Conservation (phyloP, 2,113 vertebrate species). For the Chlorodrepanis virens region DNA sequence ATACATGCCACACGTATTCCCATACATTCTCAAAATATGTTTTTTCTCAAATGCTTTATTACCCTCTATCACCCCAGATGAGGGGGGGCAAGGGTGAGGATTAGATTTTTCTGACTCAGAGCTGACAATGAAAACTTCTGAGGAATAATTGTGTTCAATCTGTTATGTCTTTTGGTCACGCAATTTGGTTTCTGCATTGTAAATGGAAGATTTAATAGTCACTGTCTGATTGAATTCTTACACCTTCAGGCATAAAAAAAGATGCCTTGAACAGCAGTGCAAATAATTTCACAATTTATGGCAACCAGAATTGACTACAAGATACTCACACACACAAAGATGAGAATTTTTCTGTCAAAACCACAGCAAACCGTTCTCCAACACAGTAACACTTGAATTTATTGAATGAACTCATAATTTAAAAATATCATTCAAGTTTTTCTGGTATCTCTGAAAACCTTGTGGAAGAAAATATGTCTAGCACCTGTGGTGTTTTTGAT, state of each 20-base stretch:
- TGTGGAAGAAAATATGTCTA: background rate
- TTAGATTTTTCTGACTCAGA: background rate
- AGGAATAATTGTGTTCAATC: background rate
- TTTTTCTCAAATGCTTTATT: background rate
- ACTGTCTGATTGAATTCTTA: background rate
- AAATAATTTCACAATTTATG: background rate
- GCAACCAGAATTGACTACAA: background rate
- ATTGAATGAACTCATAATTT: background rate
- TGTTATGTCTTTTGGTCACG: background rate
- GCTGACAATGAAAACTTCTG: background rate
- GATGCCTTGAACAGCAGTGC: background rate
- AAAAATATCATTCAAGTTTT: background rate
- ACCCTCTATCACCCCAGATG: background rate
- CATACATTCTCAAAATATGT: background rate
- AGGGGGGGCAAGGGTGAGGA: fast-evolving
- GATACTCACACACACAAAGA: background rate
- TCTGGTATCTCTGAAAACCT: background rate
- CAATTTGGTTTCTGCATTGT: background rate
- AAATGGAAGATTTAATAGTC: background rate
- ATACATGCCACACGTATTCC: background rate
- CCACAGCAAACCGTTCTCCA: background rate
- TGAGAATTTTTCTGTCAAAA: background rate
- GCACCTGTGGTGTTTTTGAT: background rate
- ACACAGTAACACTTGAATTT: background rate
- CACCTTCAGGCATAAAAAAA: background rate